phyloP scores from a whole-genome alignment of 2,888 invertebrate species.

The Pandemis corylana region DNA sequence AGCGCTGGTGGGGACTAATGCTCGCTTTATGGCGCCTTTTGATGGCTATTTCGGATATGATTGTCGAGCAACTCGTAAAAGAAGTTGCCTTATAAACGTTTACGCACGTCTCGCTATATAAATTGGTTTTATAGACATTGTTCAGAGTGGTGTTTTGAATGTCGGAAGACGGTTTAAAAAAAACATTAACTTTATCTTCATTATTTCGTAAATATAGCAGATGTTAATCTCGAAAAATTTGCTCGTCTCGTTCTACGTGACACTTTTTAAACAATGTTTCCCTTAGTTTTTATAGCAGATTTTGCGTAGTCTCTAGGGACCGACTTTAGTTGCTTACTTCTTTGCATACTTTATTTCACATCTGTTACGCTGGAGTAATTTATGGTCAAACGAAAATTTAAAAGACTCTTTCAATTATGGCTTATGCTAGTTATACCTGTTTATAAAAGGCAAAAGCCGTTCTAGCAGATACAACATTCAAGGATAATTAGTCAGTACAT shows the following conservation, averaged over 20 bases:
- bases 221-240: constrained; percentile 13
- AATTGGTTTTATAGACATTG: constrained; percentile 46
- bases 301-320: neutral
- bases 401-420: neutral
- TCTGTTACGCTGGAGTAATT: neutral
- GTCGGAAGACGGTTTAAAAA: constrained; percentile 15
- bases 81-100: constrained; percentile 64
- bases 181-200: constrained; percentile 31
- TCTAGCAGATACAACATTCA: constrained; percentile 12
- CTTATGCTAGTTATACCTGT: neutral
- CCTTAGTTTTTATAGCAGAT: constrained; percentile 1
- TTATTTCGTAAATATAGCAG: constrained; percentile 24
- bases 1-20: constrained; percentile 73
- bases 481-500: constrained; percentile 30
- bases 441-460: constrained; percentile 6
- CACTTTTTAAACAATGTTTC: constrained; percentile 6
- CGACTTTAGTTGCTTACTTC: neutral
- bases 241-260: neutral
- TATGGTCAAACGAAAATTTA: neutral
- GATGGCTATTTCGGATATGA: constrained; percentile 75
- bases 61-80: constrained; percentile 72
- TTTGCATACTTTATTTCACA: constrained; percentile 7
- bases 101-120: constrained; percentile 53
- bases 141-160: constrained; percentile 37
- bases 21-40: constrained; percentile 76